Percentiles rank a stretch among this genome's conserved stretches.
These are phyloP conservation scores for Sebastes cheni DNA, from an alignment of 2,797 vertebrate species.

Conservation along the genomic window DNA sequence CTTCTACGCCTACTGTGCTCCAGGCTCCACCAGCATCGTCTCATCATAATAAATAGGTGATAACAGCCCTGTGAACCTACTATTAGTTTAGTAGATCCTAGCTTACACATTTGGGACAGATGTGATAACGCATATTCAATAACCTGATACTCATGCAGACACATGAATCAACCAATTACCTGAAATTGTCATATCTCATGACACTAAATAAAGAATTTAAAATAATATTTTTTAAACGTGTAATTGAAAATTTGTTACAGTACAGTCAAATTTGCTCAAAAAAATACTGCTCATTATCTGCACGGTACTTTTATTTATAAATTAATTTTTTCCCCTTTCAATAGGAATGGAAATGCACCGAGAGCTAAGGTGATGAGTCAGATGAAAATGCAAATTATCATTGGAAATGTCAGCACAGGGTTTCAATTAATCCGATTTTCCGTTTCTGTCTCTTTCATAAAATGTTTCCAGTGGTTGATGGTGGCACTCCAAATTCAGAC, in stretches of 20 bases:
- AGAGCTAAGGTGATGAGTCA: slow-evolving; percentile 17
- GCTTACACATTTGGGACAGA: no score
- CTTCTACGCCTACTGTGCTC: no score
- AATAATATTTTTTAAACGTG: neutral
- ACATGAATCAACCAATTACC: neutral
- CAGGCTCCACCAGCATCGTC: no score
- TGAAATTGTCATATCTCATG: neutral
- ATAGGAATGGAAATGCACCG: neutral
- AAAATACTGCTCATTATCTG: neutral
- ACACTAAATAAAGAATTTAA: neutral
- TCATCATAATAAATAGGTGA: no score
- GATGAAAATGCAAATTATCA: slow-evolving; percentile 4
- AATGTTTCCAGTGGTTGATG: slow-evolving; percentile 37
- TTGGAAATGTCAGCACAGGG: slow-evolving; percentile 34
- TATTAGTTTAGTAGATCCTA: no score
- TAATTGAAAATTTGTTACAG: neutral
- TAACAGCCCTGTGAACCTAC: no score
- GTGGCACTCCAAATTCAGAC: slow-evolving; percentile 46
- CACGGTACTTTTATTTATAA: neutral
- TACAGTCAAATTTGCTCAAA: neutral
- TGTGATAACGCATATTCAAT: no score
- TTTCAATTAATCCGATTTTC: slow-evolving; percentile 54
- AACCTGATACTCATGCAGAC: neutral
- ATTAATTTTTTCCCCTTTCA: neutral
- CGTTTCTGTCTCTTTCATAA: slow-evolving; percentile 29